These are phyloP conservation scores for Meleagris gallopavo DNA, from an alignment of 2,113 vertebrate genomes.

Conservation along the genomic window DNA sequence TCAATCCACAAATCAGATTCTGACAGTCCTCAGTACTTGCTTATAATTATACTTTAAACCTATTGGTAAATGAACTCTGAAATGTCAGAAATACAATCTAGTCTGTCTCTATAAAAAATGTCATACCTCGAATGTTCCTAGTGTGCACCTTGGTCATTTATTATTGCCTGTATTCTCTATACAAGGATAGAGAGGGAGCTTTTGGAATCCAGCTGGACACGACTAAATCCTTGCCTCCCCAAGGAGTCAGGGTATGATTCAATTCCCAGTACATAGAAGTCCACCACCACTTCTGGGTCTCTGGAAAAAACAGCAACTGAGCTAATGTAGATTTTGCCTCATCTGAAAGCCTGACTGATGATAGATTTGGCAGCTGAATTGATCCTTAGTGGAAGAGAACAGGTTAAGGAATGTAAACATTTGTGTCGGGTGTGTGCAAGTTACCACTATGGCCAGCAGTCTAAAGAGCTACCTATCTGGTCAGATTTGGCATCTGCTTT, in stretches of 20 bases:
- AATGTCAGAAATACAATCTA: neutral
- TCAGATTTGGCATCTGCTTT: neutral
- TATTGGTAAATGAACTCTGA: neutral
- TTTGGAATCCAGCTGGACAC: neutral
- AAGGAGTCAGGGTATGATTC: neutral
- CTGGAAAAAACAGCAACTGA: neutral
- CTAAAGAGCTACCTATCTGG: neutral
- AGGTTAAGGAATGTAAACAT: neutral
- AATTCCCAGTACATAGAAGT: neutral
- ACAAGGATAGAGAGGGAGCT: neutral
- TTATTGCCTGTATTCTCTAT: neutral
- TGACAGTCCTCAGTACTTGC: neutral
- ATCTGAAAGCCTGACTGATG: neutral
- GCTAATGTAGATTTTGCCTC: neutral
- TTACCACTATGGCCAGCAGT: neutral
- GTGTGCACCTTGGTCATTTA: neutral
- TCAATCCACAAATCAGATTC: neutral
- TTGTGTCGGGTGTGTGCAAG: neutral
- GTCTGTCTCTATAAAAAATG: neutral
- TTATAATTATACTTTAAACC: neutral
- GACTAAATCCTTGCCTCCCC: neutral
- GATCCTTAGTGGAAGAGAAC: neutral
- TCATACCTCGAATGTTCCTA: fast-evolving
- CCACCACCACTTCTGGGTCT: fast-evolving
- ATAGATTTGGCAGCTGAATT: neutral